Percentiles rank a stretch among this genome's conserved stretches.
Evolutionary conservation across 2,113 vertebrate genomes (phyloP).

Genomic region (Antennarius striatus): DNA sequence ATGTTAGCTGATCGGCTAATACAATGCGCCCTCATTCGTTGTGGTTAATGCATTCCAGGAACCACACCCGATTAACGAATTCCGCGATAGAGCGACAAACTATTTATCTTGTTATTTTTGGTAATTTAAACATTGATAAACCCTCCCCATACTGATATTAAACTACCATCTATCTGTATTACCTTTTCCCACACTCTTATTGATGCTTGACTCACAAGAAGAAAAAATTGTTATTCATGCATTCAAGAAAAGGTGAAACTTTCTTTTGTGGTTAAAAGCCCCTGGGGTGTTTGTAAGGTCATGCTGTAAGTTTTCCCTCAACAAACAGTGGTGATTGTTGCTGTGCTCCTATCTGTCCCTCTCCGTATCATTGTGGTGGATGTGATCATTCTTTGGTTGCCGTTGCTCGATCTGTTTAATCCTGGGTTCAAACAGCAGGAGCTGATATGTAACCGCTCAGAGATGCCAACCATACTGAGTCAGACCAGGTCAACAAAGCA

Average conservation of each 20-base stretch:
- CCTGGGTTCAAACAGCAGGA: conserved; percentile 11
- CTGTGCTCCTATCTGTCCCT: not conserved
- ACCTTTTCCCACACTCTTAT: too few species aligned
- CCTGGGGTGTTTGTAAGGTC: not conserved
- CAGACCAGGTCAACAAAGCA: conserved; percentile 11
- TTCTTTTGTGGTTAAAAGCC: not conserved
- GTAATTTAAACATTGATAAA: too few species aligned
- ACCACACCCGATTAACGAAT: too few species aligned
- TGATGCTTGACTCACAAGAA: not conserved
- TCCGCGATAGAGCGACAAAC: too few species aligned
- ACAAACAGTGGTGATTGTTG: not conserved
- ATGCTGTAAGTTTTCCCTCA: not conserved
- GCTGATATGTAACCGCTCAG: conserved; percentile 20
- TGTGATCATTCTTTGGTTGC: conserved; percentile 21
- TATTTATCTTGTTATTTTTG: too few species aligned
- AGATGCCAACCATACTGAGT: conserved; percentile 16
- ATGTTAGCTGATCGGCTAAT: not conserved
- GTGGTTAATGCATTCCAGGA: too few species aligned
- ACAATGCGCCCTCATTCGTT: too few species aligned
- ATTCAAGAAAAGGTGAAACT: not conserved
- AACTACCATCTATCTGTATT: too few species aligned
- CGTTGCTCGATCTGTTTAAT: conserved; percentile 26
- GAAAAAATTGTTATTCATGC: not conserved
- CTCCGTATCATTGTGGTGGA: not conserved
- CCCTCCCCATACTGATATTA: too few species aligned